Evolutionary conservation across 2,113 vertebrate genomes (phyloP).

Genomic region (Semnornis frantzii): DNA sequence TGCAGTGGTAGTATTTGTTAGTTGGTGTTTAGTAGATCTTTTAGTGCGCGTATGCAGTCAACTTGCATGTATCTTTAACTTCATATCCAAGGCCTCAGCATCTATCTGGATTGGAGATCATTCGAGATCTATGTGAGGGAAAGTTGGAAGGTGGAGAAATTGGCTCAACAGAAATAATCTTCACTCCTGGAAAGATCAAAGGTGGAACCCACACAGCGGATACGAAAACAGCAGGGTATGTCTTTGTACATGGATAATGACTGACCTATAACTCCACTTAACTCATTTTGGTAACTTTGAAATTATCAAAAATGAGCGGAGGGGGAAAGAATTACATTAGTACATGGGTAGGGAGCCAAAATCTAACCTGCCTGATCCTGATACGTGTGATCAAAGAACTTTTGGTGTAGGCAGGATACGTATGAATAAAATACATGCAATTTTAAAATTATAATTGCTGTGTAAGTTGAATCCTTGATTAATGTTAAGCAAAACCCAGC

Average conservation of each 20-base stretch:
- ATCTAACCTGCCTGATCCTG: not conserved
- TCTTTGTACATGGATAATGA: not conserved
- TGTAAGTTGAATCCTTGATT: not conserved
- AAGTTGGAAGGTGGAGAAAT: slow-evolving; percentile 88
- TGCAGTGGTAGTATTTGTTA: not conserved
- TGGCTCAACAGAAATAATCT: slow-evolving; percentile 89
- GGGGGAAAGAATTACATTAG: not conserved
- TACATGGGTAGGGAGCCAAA: not conserved
- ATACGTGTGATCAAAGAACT: not conserved
- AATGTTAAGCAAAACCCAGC: not conserved
- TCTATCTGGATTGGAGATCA: slow-evolving; percentile 88
- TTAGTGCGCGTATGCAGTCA: not conserved
- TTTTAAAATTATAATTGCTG: not conserved
- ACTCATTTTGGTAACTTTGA: not conserved
- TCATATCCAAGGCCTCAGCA: slow-evolving; percentile 88
- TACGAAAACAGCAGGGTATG: slow-evolving; percentile 90
- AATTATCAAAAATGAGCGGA: not conserved
- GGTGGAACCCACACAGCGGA: slow-evolving; percentile 88
- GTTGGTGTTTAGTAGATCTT: not conserved
- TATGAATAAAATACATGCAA: not conserved
- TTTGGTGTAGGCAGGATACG: not conserved
- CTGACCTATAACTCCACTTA: not conserved
- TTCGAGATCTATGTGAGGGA: slow-evolving; percentile 89
- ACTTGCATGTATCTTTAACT: slow-evolving; percentile 13
- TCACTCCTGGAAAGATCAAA: slow-evolving; percentile 88